Conservation (phyloP, 2,888 invertebrate genomes). For the Nycteola revayana region DNA sequence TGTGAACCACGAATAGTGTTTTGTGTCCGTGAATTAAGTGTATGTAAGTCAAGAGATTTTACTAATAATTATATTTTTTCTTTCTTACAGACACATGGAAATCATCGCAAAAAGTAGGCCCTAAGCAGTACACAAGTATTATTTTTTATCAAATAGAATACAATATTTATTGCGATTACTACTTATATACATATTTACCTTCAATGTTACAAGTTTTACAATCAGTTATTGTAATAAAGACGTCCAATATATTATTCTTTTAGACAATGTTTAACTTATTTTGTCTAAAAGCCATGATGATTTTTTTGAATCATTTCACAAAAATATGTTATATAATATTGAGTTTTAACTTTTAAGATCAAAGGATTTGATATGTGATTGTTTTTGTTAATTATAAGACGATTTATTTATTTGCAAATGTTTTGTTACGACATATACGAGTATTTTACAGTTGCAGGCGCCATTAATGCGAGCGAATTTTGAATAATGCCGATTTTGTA, state of each 20-base stretch:
- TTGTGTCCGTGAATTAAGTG: too few relatives aligned
- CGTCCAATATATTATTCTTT: constrained; percentile 23
- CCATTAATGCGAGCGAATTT: too few relatives aligned
- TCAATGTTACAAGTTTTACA: constrained; percentile 8
- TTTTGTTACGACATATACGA: constrained; percentile 16
- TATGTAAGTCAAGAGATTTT: too few relatives aligned
- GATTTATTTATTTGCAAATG: constrained; percentile 31
- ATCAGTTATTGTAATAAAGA: constrained; percentile 7
- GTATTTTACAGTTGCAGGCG: constrained; percentile 6
- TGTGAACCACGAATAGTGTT: too few relatives aligned
- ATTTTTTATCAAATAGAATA: constrained; percentile 34
- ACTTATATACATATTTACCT: constrained; percentile 9
- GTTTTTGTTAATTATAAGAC: constrained; percentile 30
- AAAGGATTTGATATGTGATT: constrained; percentile 39
- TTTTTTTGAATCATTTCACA: constrained; percentile 12
- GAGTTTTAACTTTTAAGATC: constrained; percentile 20
- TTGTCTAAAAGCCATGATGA: too few relatives aligned
- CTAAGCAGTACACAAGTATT: constrained; percentile 39
- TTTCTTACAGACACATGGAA: constrained; percentile 32
- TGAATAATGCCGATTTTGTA: too few relatives aligned
- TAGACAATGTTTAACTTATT: constrained; percentile 6
- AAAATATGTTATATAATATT: background rate
- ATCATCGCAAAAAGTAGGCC: constrained; percentile 27
- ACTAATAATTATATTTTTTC: constrained; percentile 1
- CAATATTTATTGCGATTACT: constrained; percentile 16